A percentile compares a stretch with the other conserved stretches of the same genome.
These are phyloP conservation scores for Lycia hirtaria DNA, from an alignment of 2,888 invertebrate genomes.

Conservation along the genomic window DNA sequence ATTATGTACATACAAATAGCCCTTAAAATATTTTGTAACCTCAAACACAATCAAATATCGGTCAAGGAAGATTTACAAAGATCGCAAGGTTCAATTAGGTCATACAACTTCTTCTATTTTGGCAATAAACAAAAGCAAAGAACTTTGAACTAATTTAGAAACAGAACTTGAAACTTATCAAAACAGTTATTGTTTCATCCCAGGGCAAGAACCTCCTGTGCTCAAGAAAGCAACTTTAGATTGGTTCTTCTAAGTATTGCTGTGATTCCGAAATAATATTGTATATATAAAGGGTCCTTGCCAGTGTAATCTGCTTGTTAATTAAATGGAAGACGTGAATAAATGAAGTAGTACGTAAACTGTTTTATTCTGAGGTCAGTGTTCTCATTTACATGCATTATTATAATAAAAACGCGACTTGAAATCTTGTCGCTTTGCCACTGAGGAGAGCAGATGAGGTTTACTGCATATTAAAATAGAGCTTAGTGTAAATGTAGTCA, in stretches of 20 bases:
- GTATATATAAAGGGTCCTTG: slow-evolving; percentile 12
- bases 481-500: neutral
- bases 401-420: neutral
- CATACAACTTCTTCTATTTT: neutral
- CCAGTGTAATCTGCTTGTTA: slow-evolving; percentile 16
- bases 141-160: neutral
- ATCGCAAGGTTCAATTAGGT: neutral
- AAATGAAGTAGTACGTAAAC: slow-evolving; percentile 3
- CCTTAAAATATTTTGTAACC: too few species aligned
- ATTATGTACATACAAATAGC: too few species aligned
- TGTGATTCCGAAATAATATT: slow-evolving; percentile 20
- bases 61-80: too few species aligned
- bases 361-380: slow-evolving; percentile 1
- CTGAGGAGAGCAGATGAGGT: neutral
- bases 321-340: slow-evolving; percentile 16
- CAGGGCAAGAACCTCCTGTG: slow-evolving; percentile 14
- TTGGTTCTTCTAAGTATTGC: slow-evolving; percentile 21
- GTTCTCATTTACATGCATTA: slow-evolving; percentile 1
- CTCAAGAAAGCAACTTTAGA: slow-evolving; percentile 24
- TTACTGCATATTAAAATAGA: neutral
- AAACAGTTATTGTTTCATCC: slow-evolving; percentile 3
- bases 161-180: neutral
- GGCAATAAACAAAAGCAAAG: neutral
- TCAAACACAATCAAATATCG: too few species aligned
- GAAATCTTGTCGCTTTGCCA: neutral